Conservation (phyloP, 2,113 vertebrate species). For the Aptenodytes patagonicus region DNA sequence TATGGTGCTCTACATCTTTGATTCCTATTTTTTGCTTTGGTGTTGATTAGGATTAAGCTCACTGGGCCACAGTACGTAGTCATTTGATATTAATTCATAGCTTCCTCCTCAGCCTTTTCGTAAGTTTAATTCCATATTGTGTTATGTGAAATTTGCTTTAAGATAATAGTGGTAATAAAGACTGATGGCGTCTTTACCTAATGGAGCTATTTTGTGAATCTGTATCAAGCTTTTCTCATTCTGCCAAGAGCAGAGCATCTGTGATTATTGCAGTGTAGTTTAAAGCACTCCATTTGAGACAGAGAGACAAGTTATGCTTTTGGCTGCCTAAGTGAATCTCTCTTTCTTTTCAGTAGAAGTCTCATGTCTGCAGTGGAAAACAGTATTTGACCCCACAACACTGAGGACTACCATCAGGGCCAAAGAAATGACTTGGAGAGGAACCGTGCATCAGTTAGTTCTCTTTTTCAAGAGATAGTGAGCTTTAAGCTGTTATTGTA, state of each 20-base stretch:
- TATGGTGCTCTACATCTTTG: background rate
- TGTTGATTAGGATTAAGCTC: background rate
- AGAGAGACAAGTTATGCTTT: background rate
- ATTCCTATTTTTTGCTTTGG: background rate
- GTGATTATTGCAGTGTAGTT: constrained; percentile 17
- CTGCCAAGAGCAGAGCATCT: constrained; percentile 58
- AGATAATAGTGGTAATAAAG: constrained; percentile 44
- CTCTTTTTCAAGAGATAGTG: background rate
- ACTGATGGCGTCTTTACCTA: constrained; percentile 7
- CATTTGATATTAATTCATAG: constrained; percentile 10
- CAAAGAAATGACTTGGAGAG: background rate
- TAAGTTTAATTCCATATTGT: background rate
- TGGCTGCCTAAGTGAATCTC: background rate
- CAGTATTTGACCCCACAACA: background rate
- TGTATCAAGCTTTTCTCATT: constrained; percentile 15
- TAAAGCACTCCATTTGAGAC: background rate
- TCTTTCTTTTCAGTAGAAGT: background rate
- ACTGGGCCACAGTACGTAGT: background rate
- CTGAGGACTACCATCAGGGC: background rate
- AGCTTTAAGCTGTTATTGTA: background rate
- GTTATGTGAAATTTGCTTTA: constrained; percentile 33
- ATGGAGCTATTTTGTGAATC: constrained; percentile 29
- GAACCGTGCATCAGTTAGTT: background rate
- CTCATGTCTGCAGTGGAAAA: background rate
- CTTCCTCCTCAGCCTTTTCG: background rate